A percentile compares a stretch with the other conserved stretches of the same genome.
Evolutionary conservation across 2,888 invertebrate genomes (phyloP).

Genomic region (Galerucella pusilla): DNA sequence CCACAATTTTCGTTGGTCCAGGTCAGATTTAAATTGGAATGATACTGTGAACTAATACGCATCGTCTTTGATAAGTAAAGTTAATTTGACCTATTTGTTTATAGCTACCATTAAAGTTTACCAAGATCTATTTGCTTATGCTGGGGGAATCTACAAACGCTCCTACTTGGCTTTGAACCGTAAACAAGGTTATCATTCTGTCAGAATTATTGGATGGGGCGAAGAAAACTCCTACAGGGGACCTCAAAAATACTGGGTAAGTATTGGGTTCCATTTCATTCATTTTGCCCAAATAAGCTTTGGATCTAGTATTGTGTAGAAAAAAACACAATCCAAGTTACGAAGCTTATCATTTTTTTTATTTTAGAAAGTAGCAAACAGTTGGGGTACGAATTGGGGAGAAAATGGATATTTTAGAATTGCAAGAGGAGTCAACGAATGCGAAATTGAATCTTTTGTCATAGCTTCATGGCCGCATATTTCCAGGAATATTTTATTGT

Average conservation of each 20-base stretch:
- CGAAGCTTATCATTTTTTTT: not conserved
- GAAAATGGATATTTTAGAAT: conserved; percentile 93
- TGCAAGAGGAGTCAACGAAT: conserved; percentile 84
- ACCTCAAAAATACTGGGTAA: conserved; percentile 87
- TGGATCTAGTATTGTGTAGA: not conserved
- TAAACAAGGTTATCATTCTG: conserved; percentile 85
- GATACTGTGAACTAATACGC: too few species aligned
- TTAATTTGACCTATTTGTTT: conserved; percentile 47
- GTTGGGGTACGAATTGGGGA: conserved; percentile 94
- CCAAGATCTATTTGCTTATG: conserved; percentile 93
- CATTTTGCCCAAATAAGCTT: not conserved
- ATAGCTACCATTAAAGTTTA: conserved; percentile 89
- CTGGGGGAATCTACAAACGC: conserved; percentile 83
- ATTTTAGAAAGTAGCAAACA: conserved; percentile 88
- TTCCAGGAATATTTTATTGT: conserved; percentile 49
- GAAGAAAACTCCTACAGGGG: conserved; percentile 72
- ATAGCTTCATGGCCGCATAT: conserved; percentile 78
- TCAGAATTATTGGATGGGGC: conserved; percentile 93
- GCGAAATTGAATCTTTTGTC: conserved; percentile 91
- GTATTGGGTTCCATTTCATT: conserved; percentile 48
- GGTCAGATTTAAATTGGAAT: too few species aligned
- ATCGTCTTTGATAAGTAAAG: too few species aligned
- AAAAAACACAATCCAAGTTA: too few species aligned
- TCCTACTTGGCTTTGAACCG: conserved; percentile 68
- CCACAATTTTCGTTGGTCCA: too few species aligned